These are phyloP conservation scores for Drosophila testacea DNA, from an alignment of 2,888 invertebrate species.

Conservation along the genomic window DNA sequence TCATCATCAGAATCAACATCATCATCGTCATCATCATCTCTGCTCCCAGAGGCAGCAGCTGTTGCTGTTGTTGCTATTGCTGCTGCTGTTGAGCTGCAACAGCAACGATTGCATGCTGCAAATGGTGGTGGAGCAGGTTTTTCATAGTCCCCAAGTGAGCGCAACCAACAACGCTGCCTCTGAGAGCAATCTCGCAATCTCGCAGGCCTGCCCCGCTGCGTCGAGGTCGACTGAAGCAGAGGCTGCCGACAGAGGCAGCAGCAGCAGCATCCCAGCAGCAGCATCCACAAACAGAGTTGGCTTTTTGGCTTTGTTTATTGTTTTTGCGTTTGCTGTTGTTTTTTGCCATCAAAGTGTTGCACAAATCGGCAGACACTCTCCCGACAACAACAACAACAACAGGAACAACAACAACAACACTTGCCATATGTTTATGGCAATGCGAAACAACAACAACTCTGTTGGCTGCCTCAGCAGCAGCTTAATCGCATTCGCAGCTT, in stretches of 20 bases:
- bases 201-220: slow-evolving; percentile 60
- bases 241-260: slow-evolving; percentile 31
- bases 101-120: slow-evolving; percentile 65
- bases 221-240: slow-evolving; percentile 44
- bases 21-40: slow-evolving; percentile 32
- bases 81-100: slow-evolving; percentile 50
- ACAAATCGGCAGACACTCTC: slow-evolving; percentile 76
- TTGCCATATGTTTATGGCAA: slow-evolving; percentile 71
- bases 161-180: slow-evolving; percentile 53
- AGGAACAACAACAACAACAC: slow-evolving; percentile 45
- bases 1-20: slow-evolving; percentile 19
- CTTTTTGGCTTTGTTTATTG: slow-evolving; percentile 68
- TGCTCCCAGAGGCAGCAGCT: slow-evolving; percentile 39
- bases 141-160: slow-evolving; percentile 61
- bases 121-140: slow-evolving; percentile 79
- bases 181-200: slow-evolving; percentile 54
- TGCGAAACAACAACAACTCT: slow-evolving; percentile 47
- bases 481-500: slow-evolving; percentile 65
- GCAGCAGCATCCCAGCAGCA: slow-evolving; percentile 24
- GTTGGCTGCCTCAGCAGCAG: slow-evolving; percentile 35
- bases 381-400: slow-evolving; percentile 37
- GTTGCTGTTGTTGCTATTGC: slow-evolving; percentile 34
- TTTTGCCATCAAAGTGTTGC: slow-evolving; percentile 76
- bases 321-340: slow-evolving; percentile 62
- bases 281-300: slow-evolving; percentile 39